Evolutionary conservation across 2,888 invertebrate species (phyloP).

Genomic region (Perdita meconis): DNA sequence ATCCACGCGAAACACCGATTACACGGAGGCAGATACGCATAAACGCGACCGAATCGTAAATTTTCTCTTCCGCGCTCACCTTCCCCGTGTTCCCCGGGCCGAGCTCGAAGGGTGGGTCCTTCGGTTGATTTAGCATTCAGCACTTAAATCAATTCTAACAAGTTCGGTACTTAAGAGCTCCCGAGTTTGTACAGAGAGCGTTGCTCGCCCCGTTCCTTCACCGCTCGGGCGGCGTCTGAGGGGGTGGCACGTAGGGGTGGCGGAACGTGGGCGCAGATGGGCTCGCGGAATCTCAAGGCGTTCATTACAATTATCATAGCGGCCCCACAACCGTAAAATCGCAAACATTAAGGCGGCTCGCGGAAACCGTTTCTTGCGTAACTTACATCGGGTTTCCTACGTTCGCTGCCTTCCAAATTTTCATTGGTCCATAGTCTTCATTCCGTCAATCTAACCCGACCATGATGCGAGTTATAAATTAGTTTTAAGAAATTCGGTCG

Average conservation of each 20-base stretch:
- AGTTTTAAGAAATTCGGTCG: too few relatives aligned
- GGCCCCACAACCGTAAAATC: slow-evolving; percentile 77
- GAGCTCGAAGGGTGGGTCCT: slow-evolving; percentile 73
- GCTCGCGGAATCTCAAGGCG: slow-evolving; percentile 82
- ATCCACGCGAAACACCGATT: slow-evolving; percentile 68
- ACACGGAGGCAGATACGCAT: slow-evolving; percentile 62
- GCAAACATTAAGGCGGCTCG: slow-evolving; percentile 70
- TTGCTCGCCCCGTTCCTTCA: slow-evolving; percentile 69
- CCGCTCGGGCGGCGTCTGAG: slow-evolving; percentile 50
- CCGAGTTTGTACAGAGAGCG: slow-evolving; percentile 79
- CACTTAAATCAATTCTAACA: slow-evolving; percentile 84
- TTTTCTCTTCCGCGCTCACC: slow-evolving; percentile 63
- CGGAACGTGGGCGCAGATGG: slow-evolving; percentile 81
- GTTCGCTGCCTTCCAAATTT: slow-evolving; percentile 10
- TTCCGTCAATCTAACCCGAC: neutral
- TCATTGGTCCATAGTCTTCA: neutral
- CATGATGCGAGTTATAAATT: neutral
- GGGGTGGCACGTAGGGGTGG: slow-evolving; percentile 33
- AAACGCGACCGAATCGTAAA: slow-evolving; percentile 76
- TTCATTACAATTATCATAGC: slow-evolving; percentile 84
- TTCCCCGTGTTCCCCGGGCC: slow-evolving; percentile 33
- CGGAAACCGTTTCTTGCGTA: slow-evolving; percentile 57
- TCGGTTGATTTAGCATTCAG: slow-evolving; percentile 84
- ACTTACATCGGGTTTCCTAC: slow-evolving; percentile 52
- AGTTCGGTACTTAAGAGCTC: slow-evolving; percentile 84